phyloP scores from a whole-genome alignment of 2,797 vertebrate species.

The Fistularia tabacaria region DNA sequence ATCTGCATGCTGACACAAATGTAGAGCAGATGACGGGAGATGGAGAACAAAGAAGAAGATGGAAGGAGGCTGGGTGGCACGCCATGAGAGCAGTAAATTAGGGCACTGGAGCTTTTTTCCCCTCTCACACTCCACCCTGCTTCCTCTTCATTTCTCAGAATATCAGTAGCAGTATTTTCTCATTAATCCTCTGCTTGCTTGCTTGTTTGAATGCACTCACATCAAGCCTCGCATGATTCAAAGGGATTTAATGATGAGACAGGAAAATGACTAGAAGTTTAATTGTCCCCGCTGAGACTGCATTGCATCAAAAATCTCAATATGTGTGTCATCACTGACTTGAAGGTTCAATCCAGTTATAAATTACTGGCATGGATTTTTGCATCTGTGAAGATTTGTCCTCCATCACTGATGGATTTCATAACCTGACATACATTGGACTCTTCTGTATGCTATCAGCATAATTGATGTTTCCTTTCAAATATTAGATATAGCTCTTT shows the following conservation, averaged over 20 bases:
- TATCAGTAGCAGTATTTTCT: conserved; percentile 45
- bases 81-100: conserved; percentile 55
- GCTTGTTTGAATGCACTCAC: conserved; percentile 21
- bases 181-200: conserved; percentile 42
- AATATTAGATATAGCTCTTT: conserved; percentile 19
- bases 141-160: conserved; percentile 36
- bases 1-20: conserved; percentile 24
- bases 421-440: too few relatives aligned
- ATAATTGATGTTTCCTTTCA: conserved; percentile 2
- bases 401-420: too few relatives aligned
- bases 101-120: conserved; percentile 55
- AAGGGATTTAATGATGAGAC: conserved; percentile 35
- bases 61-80: conserved; percentile 31
- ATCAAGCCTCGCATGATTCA: conserved; percentile 38
- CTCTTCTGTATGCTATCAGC: too few relatives aligned
- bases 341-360: too few relatives aligned
- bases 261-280: conserved; percentile 13
- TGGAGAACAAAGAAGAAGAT: conserved; percentile 39
- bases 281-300: conserved; percentile 32
- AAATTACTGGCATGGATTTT: too few relatives aligned
- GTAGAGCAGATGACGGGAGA: conserved; percentile 22
- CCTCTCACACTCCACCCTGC: conserved; percentile 6
- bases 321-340: conserved; percentile 9
- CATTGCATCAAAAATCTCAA: conserved; percentile 43
- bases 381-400: too few relatives aligned